These are phyloP conservation scores for Elegia similella DNA, from an alignment of 2,888 invertebrate genomes.

Conservation along the genomic window DNA sequence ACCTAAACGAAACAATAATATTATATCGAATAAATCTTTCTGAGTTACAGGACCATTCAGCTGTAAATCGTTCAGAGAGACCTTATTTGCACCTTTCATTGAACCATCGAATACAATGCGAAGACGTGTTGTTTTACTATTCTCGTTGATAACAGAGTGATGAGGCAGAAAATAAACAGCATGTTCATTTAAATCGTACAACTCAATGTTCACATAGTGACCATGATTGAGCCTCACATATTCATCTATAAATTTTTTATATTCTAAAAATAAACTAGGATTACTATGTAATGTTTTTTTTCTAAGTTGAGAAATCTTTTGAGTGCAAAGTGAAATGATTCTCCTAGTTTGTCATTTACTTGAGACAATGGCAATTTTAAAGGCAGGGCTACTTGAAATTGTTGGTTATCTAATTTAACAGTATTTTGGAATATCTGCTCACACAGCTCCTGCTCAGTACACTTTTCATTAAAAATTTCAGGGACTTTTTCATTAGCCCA, in stretches of 20 bases:
- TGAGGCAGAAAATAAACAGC: slow-evolving; percentile 27
- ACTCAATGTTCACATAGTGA: slow-evolving; percentile 19
- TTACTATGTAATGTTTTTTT: slow-evolving; percentile 13
- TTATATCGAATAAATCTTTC: slow-evolving; percentile 24
- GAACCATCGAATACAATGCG: slow-evolving; percentile 20
- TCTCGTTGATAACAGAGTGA: slow-evolving; percentile 21
- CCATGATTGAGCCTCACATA: slow-evolving; percentile 20
- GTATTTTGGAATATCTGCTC: too few relatives aligned
- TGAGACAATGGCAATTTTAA: slow-evolving; percentile 12
- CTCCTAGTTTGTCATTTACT: slow-evolving; percentile 16
- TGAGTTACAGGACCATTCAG: slow-evolving; percentile 26
- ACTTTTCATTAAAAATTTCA: slow-evolving; percentile 16
- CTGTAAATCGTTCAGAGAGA: slow-evolving; percentile 21
- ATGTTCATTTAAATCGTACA: slow-evolving; percentile 12
- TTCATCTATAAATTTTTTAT: slow-evolving; percentile 19
- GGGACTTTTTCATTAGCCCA: slow-evolving; percentile 17
- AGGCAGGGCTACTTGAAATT: slow-evolving; percentile 18
- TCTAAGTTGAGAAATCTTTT: slow-evolving; percentile 21
- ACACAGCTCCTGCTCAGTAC: slow-evolving; percentile 16
- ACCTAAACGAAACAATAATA: slow-evolving; percentile 20
- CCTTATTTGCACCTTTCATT: slow-evolving; percentile 14
- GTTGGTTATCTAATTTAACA: slow-evolving; percentile 12
- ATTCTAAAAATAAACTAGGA: slow-evolving; percentile 4
- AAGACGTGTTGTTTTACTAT: slow-evolving; percentile 19
- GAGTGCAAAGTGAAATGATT: slow-evolving; percentile 19